Conservation (phyloP, 2,113 vertebrate genomes). For the Vulpes lagopus region DNA sequence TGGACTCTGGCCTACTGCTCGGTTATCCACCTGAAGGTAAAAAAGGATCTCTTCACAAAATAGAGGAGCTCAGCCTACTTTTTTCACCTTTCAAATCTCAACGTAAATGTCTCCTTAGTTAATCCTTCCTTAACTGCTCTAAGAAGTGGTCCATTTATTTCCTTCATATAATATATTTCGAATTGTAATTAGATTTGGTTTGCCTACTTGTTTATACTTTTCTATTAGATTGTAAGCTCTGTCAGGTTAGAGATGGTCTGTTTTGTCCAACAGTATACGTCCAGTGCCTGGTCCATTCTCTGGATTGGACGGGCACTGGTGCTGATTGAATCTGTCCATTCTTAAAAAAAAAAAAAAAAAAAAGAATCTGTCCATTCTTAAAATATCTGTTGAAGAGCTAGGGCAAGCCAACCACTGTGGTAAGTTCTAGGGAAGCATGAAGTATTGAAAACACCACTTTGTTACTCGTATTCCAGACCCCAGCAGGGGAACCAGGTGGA, state of each 20-base stretch:
- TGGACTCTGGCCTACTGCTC: not conserved
- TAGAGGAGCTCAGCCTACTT: not conserved
- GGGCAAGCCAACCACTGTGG: not conserved
- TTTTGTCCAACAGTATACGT: not conserved
- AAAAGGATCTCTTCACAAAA: not conserved
- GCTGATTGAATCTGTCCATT: not conserved
- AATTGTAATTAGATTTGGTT: not conserved
- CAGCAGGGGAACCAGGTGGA: not conserved
- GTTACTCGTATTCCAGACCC: not conserved
- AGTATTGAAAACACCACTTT: slow-evolving; percentile 21
- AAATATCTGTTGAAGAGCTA: not conserved
- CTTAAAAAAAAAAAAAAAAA: not conserved
- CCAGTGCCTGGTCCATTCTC: not conserved
- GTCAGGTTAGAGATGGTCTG: not conserved
- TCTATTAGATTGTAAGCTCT: not conserved
- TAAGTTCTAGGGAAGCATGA: not conserved
- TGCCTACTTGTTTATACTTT: not conserved
- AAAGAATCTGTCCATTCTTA: not conserved
- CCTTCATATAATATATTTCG: not conserved
- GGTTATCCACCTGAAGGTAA: not conserved
- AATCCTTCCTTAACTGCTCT: not conserved
- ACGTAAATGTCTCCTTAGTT: not conserved
- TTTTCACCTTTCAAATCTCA: slow-evolving; percentile 15
- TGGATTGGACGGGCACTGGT: not conserved
- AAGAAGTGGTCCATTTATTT: not conserved